Percentiles rank a stretch among this genome's conserved stretches.
phyloP scores from a whole-genome alignment of 2,888 invertebrate species.

The Sesia apiformis region DNA sequence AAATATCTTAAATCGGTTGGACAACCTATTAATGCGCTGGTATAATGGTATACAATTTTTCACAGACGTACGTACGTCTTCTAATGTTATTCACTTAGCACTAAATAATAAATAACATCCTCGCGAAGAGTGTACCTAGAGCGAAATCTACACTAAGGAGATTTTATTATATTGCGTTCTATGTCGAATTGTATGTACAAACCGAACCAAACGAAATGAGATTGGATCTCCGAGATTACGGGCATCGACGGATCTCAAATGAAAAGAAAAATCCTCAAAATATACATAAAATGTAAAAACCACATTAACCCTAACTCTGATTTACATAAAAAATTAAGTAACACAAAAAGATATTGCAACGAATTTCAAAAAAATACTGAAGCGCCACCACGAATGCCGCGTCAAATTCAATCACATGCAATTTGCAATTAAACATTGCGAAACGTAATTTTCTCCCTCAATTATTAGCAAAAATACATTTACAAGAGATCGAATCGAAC shows the following conservation, averaged over 20 bases:
- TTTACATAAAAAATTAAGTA: conserved; percentile 65
- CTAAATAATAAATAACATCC: conserved; percentile 73
- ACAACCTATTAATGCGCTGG: conserved; percentile 56
- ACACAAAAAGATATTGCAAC: conserved; percentile 68
- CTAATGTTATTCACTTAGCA: conserved; percentile 62
- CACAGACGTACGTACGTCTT: conserved; percentile 55
- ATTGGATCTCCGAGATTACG: conserved; percentile 71
- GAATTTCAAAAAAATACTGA: conserved; percentile 40
- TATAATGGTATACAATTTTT: conserved; percentile 70
- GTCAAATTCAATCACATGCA: conserved; percentile 22
- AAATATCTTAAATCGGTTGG: conserved; percentile 49
- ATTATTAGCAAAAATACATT: conserved; percentile 66
- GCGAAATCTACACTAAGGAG: conserved; percentile 68
- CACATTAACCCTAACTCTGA: conserved; percentile 58
- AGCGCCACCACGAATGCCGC: background rate
- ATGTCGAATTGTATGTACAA: conserved; percentile 55
- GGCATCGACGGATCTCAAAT: conserved; percentile 48
- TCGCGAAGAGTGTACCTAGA: conserved; percentile 58
- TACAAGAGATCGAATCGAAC: conserved; percentile 73
- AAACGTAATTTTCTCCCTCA: conserved; percentile 1
- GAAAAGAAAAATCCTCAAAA: conserved; percentile 49
- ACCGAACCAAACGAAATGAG: conserved; percentile 48
- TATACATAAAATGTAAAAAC: conserved; percentile 61
- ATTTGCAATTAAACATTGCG: conserved; percentile 21
- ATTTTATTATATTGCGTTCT: conserved; percentile 61